These are phyloP conservation scores for Trididemnum miniatum DNA, from an alignment of 23 tunicate species.

Conservation along the genomic window DNA sequence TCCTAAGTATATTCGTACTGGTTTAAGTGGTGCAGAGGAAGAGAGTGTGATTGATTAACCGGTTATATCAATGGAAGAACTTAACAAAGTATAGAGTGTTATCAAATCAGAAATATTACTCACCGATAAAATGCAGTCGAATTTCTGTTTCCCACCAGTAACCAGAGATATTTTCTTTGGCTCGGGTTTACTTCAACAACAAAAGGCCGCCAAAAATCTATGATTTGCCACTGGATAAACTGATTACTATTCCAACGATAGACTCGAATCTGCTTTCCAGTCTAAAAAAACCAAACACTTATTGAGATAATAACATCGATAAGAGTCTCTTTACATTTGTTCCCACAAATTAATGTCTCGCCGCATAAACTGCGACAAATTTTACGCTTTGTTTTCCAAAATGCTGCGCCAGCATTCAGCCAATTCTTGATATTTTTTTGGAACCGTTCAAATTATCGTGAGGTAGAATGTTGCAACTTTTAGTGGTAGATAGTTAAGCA, in stretches of 20 bases:
- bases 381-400: too few species aligned
- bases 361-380: background rate
- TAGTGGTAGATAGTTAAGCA: too few species aligned
- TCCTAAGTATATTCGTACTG: too few species aligned
- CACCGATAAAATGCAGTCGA: constrained; percentile 47
- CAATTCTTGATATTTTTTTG: too few species aligned
- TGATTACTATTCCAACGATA: constrained; percentile 50
- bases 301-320: background rate
- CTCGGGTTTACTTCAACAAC: constrained; percentile 40
- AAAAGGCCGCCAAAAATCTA: constrained; percentile 26
- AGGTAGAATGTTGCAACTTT: too few species aligned
- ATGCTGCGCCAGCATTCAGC: too few species aligned
- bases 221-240: constrained; percentile 56
- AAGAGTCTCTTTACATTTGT: background rate
- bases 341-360: background rate
- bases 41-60: too few species aligned
- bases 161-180: constrained; percentile 30
- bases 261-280: constrained; percentile 41
- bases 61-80: too few species aligned
- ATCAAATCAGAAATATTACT: constrained; percentile 13
- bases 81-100: background rate
- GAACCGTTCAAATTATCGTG: too few species aligned
- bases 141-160: constrained; percentile 51
- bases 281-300: constrained; percentile 29
- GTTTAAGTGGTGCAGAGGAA: too few species aligned